These are phyloP conservation scores for Phenacoccus solenopsis DNA, from an alignment of 1,140 invertebrate genomes.

Conservation along the genomic window DNA sequence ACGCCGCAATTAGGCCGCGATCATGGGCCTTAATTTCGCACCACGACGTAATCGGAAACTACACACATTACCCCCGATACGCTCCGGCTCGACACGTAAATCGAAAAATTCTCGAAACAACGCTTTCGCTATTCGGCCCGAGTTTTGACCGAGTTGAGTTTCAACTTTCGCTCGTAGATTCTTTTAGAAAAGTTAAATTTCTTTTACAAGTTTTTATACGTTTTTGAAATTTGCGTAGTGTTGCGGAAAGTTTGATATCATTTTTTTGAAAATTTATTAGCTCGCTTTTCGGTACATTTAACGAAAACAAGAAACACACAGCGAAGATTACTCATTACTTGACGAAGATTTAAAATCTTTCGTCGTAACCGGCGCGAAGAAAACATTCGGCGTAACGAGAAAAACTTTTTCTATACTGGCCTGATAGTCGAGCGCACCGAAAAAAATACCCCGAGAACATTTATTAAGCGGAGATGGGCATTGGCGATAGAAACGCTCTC, in stretches of 20 bases:
- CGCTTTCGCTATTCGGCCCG: too few species aligned
- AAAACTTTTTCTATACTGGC: slow-evolving; percentile 3
- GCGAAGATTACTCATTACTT: not conserved
- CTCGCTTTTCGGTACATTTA: slow-evolving; percentile 10
- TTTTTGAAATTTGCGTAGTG: slow-evolving; percentile 5
- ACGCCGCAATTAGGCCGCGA: not conserved
- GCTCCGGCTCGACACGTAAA: not conserved
- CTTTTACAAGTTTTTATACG: slow-evolving; percentile 4
- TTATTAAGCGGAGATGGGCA: not conserved
- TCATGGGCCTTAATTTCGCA: not conserved
- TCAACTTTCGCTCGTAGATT: too few species aligned
- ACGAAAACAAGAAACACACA: slow-evolving; percentile 6
- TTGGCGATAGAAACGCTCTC: not conserved
- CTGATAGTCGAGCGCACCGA: not conserved
- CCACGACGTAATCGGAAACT: not conserved
- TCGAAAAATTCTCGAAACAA: not conserved
- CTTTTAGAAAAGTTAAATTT: not conserved
- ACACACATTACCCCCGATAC: not conserved
- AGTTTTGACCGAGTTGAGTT: too few species aligned
- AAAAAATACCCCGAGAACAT: not conserved
- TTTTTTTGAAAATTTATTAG: not conserved
- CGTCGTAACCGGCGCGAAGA: not conserved
- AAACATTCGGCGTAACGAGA: not conserved
- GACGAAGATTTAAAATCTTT: slow-evolving; percentile 3
- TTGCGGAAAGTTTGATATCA: slow-evolving; percentile 12